A percentile compares a stretch with the other conserved stretches of the same genome.
Conservation (phyloP, 2,113 vertebrate genomes). For the Campylomormyrus tamandua region DNA sequence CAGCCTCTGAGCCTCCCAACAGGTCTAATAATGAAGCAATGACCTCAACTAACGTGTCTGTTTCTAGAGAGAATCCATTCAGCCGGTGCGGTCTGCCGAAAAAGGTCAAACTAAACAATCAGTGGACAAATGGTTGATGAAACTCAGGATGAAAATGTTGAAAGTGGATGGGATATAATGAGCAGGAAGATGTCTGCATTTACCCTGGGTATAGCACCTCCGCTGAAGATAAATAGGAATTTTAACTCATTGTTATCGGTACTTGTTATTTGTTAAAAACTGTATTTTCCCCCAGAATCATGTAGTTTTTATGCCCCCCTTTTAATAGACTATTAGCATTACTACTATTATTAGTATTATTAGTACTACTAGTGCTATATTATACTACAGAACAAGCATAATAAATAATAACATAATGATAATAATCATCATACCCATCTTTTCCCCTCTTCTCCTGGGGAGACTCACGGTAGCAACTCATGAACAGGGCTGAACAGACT, state of each 20-base stretch:
- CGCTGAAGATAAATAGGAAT: not conserved
- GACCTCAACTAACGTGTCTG: not conserved
- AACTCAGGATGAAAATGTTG: not conserved
- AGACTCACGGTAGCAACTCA: not conserved
- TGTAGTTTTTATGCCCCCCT: not conserved
- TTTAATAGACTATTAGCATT: not conserved
- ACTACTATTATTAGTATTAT: not conserved
- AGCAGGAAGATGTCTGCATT: not conserved
- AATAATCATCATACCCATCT: not conserved
- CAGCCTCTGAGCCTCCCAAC: not conserved
- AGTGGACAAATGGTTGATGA: not conserved
- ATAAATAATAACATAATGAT: not conserved
- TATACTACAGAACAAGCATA: not conserved
- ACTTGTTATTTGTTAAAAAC: not conserved
- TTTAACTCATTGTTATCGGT: not conserved
- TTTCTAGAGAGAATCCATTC: not conserved
- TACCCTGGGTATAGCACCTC: not conserved
- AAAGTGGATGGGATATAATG: not conserved
- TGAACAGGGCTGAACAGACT: not conserved
- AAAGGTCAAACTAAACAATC: not conserved
- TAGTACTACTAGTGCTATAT: not conserved
- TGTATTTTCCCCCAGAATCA: not conserved
- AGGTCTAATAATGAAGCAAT: not conserved
- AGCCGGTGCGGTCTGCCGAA: not conserved
- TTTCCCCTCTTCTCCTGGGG: not conserved